Evolutionary conservation across 2,113 vertebrate genomes (phyloP).

Genomic region (Thinocorus orbignyianus): DNA sequence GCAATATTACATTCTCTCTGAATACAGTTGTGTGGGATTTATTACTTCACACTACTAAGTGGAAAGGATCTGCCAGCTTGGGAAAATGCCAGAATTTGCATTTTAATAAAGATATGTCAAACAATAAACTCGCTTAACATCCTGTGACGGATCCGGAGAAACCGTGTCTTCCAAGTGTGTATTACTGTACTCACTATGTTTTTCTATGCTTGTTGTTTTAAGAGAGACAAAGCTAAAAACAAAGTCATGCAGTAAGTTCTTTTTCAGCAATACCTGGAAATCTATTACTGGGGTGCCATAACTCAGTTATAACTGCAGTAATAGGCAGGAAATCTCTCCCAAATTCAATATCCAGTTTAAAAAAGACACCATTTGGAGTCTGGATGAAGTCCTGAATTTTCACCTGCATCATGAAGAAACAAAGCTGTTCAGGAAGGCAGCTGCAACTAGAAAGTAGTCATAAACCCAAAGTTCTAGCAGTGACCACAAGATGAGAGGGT

Average conservation of each 20-base stretch:
- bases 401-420: not conserved
- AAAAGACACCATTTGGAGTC: not conserved
- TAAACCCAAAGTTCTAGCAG: not conserved
- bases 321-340: not conserved
- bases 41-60: not conserved
- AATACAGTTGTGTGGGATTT: not conserved
- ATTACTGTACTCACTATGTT: not conserved
- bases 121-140: conserved; percentile 28
- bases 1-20: not conserved
- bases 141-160: not conserved
- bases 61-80: conserved; percentile 4
- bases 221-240: not conserved
- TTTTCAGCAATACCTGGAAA: not conserved
- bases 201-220: not conserved
- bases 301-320: not conserved
- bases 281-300: not conserved
- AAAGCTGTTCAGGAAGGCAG: not conserved
- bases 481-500: not conserved
- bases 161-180: not conserved
- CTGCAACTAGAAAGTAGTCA: not conserved
- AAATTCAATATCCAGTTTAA: not conserved
- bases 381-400: not conserved
- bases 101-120: conserved; percentile 61
- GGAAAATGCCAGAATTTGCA: conserved; percentile 48
- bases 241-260: not conserved